phyloP scores from a whole-genome alignment of 2,113 vertebrate genomes.

The Oryctolagus cuniculus region mOryCun1.1 NC_091436.1:65703001-65703500 shows the following conservation, averaged over 20 bases:
- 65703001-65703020: background rate
- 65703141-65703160: background rate
- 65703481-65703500: background rate
- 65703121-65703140: background rate
- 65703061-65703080: background rate
- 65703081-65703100: background rate
- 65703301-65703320: background rate
- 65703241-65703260: background rate
- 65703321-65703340: background rate
- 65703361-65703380: background rate
- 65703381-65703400: background rate
- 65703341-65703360: background rate
- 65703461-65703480: background rate
- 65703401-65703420: background rate
- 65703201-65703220: background rate
- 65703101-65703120: background rate
- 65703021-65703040: background rate
- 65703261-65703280: background rate
- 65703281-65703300: no score
- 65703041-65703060: background rate
- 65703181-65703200: background rate
- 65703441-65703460: background rate
- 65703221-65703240: background rate
- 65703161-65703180: background rate
- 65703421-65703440: slow-evolving; percentile 6